Evolutionary conservation across 2,888 invertebrate genomes (phyloP), one percentile per base, ranked within the genome.

Genomic region (Spilosoma lubricipeda): DNA sequence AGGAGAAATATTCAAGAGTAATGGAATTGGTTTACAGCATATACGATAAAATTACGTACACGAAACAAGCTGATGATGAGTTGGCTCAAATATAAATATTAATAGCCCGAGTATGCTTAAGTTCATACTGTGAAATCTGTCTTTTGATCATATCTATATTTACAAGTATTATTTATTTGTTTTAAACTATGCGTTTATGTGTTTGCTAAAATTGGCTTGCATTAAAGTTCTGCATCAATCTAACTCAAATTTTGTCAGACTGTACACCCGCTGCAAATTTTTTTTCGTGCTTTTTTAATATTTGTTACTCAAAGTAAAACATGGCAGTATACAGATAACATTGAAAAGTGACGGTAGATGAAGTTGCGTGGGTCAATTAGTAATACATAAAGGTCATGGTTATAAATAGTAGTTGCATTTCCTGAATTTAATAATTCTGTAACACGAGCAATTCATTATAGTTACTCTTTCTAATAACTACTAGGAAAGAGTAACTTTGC

Each of bases 1-100:
- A 64, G 56, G 68, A 64, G 71, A 66, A 36, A 71, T 63, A 36
- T 63, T 63, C n/a, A 63, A 70, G 70, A 70, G 56, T 70, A 39
- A 70, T 70, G 69, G 56, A 70, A 59, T n/a, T 56, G 69, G 36
- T 59, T 67, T 33, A 33, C 33, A 48, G 67, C 48, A 23, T 48
- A 48, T 48, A 33, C 20, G 48, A 33, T 13, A 11, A 67, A 67
- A 48, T 48, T 48, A 18, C 42, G 15, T 42, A 63, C 63, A 63
- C 30, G 8, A 63, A 63, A 30, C 30, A 30, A 63, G 30, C 2
- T 67, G n/a, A 20, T 33, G 30, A 30, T 67, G 45, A 27, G 45
- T 30, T 48, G 45, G 11, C 45, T 67, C 5, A 33, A 30, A 67
- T 45, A 42, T 20, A 45, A 63, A 63, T 63, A 18, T 63, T 7